A percentile compares a stretch with the other conserved stretches of the same genome.
Evolutionary conservation across 1,140 invertebrate genomes (phyloP).

Genomic region (Aphis gossypii): DNA sequence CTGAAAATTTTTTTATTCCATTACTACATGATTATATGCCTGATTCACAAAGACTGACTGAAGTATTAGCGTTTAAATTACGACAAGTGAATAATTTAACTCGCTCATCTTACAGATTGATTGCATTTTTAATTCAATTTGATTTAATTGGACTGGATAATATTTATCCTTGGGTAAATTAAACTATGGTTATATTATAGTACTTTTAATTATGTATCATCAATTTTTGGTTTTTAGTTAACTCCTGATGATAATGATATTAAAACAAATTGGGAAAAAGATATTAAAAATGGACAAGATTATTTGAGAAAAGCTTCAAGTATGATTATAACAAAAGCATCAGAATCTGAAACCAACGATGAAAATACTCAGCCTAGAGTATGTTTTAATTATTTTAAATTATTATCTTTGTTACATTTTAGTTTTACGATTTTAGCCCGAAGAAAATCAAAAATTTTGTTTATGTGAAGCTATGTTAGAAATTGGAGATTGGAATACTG

Average conservation of each 20-base stretch:
- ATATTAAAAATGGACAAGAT: conserved; percentile 72
- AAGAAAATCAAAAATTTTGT: conserved; percentile 91
- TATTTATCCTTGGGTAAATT: conserved; percentile 89
- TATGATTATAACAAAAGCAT: conserved; percentile 84
- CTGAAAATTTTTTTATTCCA: conserved; percentile 80
- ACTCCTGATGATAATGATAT: conserved; percentile 85
- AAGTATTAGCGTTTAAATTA: conserved; percentile 93
- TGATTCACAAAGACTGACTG: conserved; percentile 83
- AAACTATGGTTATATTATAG: neutral
- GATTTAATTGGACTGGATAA: conserved; percentile 84
- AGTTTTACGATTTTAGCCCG: conserved; percentile 67
- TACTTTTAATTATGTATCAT: neutral
- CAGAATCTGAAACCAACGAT: conserved; percentile 76
- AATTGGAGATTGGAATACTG: conserved; percentile 90
- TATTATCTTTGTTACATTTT: conserved; percentile 49
- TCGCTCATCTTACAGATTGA: conserved; percentile 85
- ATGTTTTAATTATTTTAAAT: conserved; percentile 6
- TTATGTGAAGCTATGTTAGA: conserved; percentile 87
- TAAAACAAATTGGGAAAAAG: conserved; percentile 80
- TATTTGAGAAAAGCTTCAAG: conserved; percentile 67
- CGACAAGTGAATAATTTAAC: conserved; percentile 72
- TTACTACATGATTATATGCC: conserved; percentile 86
- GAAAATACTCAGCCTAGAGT: conserved; percentile 69
- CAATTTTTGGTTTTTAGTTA: conserved; percentile 69
- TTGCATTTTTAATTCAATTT: conserved; percentile 89